Evolutionary conservation across 64 coral and sea anemone genomes (phyloP), one percentile per base, ranked within the genome.

Genomic region (Stichodactyla mertensii): DNA sequence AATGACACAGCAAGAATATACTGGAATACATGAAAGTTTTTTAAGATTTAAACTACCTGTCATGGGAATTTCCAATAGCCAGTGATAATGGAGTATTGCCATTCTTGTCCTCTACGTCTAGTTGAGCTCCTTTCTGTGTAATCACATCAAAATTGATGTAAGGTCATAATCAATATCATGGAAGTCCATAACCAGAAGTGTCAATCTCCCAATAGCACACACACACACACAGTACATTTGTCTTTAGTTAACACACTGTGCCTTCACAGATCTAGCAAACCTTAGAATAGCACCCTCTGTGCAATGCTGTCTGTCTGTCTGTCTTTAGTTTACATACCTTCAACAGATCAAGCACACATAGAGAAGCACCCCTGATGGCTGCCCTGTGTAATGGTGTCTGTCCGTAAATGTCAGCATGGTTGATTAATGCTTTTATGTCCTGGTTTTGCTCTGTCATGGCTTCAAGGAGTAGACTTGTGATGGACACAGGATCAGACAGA

Each of bases 371-470:
- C 52, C 94, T 87, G 55, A 96, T 87, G 14, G 94, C 91, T 36
- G 88, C 86, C 61, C 94, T 86, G 77, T 96, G 94, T 16, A 96
- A 87, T 16, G 94, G 88, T 45, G 94, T 93, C 86, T 96, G 94
- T 55, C 94, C 94, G 86, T 87, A 90, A 10, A 90, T 93, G 60
- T 96, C 94, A 22, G 89, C 87, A 14, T 64, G 85, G 31, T 93
- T 96, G 16, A 96, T 74, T 14, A 90, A 52, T 54, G 88, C 57
- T 52, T 88, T 89, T 51, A 88, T 19, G 66, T 96, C 94, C 54
- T 88, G 82, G n/a, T 80, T 85, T 24, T 96, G 94, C 27, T 96
- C 94, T 24, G 85, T 27, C 88, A 96, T 93, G 18, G 94, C 94
- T 54, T 96, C 91, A 54, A 90, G 85, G 52, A 96, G 61, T 51